Conservation (phyloP, 2,888 invertebrate species). For the Parnassius apollo region DNA sequence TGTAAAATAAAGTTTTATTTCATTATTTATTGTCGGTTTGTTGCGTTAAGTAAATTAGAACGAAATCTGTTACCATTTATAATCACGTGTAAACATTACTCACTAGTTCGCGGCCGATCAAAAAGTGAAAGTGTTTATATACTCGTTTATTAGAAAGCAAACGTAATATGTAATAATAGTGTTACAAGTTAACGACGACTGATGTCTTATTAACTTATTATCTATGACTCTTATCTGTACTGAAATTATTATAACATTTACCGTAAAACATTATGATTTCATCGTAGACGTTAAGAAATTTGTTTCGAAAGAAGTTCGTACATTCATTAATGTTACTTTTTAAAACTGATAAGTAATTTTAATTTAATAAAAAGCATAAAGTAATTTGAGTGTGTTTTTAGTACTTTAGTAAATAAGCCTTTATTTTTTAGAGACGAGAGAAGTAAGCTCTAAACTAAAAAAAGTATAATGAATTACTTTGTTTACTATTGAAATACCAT, state of each 20-base stretch:
- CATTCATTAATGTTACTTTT: too few species aligned
- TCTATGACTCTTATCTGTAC: slow-evolving; percentile 6
- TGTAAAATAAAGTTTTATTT: too few species aligned
- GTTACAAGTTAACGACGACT: slow-evolving; percentile 2
- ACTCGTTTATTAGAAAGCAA: slow-evolving; percentile 52
- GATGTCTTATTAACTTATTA: slow-evolving; percentile 14
- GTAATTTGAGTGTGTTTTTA: too few species aligned
- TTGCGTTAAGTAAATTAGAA: too few species aligned
- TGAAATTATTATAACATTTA: slow-evolving; percentile 12
- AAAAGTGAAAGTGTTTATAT: slow-evolving; percentile 54
- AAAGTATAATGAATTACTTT: too few species aligned
- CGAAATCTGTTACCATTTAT: background rate
- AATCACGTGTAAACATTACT: background rate
- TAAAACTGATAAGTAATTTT: too few species aligned
- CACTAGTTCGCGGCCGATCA: slow-evolving; percentile 22
- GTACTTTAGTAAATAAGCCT: too few species aligned
- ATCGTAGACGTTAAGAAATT: background rate
- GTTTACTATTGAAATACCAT: too few species aligned
- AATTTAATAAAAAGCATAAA: too few species aligned
- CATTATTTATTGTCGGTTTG: too few species aligned
- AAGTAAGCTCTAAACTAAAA: too few species aligned
- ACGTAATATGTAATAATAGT: slow-evolving; percentile 31
- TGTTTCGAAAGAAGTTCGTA: background rate
- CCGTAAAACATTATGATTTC: slow-evolving; percentile 1
- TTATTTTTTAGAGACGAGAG: too few species aligned